These are phyloP conservation scores for Dryobotodes eremita DNA, from an alignment of 2,888 invertebrate genomes.

Conservation along the genomic window DNA sequence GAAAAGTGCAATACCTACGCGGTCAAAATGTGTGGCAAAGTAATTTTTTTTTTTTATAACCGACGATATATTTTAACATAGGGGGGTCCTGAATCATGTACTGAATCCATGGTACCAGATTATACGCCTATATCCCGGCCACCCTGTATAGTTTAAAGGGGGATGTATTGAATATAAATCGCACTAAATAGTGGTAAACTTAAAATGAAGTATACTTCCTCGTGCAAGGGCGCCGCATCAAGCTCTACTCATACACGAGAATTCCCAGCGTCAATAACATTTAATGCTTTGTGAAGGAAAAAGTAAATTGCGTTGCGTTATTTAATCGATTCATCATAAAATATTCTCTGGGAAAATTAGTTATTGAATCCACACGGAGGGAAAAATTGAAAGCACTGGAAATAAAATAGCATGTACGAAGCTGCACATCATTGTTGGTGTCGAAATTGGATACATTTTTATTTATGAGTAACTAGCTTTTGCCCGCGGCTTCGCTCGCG, in stretches of 20 bases:
- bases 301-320: background rate
- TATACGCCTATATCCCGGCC: too few species aligned
- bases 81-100: too few species aligned
- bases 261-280: background rate
- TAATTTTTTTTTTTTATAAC: too few species aligned
- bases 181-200: background rate
- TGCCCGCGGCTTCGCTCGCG: too few species aligned
- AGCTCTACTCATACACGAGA: background rate
- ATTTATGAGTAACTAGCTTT: too few species aligned
- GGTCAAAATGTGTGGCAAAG: too few species aligned
- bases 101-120: too few species aligned
- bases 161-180: background rate
- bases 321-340: background rate
- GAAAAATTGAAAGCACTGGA: background rate
- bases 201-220: background rate
- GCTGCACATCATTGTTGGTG: background rate
- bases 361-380: background rate
- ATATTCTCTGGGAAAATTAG: slow-evolving; percentile 1
- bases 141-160: too few species aligned
- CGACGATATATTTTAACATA: too few species aligned
- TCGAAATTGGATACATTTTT: background rate
- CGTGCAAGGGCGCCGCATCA: too few species aligned
- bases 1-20: too few species aligned
- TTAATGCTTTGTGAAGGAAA: too few species aligned
- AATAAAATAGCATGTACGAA: background rate